Conservation (phyloP, 2,888 invertebrate genomes). For the Horisme vitalbata region DNA sequence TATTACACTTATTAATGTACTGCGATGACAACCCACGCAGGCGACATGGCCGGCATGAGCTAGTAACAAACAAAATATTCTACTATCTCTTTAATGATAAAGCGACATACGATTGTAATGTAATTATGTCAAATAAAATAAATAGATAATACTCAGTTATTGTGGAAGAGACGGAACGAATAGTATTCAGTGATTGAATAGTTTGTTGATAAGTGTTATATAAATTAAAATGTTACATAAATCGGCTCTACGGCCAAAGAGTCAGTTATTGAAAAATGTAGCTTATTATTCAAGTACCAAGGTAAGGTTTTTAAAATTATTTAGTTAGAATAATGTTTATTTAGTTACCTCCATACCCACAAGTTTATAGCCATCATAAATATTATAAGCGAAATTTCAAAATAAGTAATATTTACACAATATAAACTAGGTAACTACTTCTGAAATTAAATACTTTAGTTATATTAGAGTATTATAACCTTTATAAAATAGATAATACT, state of each 20-base stretch:
- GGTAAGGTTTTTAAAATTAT: conserved; percentile 46
- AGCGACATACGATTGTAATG: conserved; percentile 28
- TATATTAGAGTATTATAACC: too few species aligned
- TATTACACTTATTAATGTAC: too few species aligned
- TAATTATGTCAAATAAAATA: conserved; percentile 25
- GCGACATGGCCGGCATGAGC: too few species aligned
- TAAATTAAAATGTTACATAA: conserved; percentile 60
- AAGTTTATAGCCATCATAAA: too few species aligned
- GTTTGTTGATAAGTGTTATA: conserved; percentile 41
- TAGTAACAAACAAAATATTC: conserved; percentile 17
- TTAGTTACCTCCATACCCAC: background rate
- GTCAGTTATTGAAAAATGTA: conserved; percentile 52
- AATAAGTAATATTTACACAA: too few species aligned
- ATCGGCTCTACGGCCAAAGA: conserved; percentile 57
- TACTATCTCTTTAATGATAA: conserved; percentile 32
- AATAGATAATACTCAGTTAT: conserved; percentile 28
- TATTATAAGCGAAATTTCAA: too few species aligned
- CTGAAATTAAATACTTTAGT: too few species aligned
- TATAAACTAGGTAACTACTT: too few species aligned
- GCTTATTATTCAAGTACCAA: conserved; percentile 62
- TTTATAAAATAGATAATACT: too few species aligned
- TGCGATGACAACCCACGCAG: too few species aligned
- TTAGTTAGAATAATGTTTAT: background rate
- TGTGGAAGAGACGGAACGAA: conserved; percentile 32
- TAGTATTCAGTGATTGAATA: conserved; percentile 39